Conservation (phyloP, 2,113 vertebrate species). For the Peromyscus maniculatus region DNA sequence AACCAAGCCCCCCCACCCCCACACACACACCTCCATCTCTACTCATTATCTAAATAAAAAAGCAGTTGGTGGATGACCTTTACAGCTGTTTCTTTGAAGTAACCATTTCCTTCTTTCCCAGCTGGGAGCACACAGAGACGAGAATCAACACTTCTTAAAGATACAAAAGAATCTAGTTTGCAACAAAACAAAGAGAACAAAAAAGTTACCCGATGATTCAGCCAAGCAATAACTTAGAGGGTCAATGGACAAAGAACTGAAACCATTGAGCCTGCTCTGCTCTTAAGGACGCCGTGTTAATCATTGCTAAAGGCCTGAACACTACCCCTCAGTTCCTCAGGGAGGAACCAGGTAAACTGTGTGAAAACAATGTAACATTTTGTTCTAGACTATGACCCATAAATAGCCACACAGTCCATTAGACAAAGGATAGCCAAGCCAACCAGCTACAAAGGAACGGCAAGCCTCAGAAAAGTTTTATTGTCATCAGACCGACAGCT, state of each 20-base stretch:
- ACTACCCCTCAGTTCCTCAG: not conserved
- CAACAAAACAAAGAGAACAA: constrained; percentile 21
- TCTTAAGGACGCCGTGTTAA: not conserved
- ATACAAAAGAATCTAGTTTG: constrained; percentile 14
- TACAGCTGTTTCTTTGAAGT: not conserved
- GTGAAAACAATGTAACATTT: constrained; percentile 25
- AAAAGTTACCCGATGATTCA: constrained; percentile 50
- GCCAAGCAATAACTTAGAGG: constrained; percentile 36
- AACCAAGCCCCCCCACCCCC: not conserved
- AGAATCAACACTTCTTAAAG: constrained; percentile 49
- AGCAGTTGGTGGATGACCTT: not conserved
- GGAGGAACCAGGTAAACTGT: constrained; percentile 29
- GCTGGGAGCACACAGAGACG: not conserved
- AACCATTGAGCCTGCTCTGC: not conserved
- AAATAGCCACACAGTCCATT: not conserved
- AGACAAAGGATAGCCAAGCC: constrained; percentile 2
- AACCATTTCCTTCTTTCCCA: not conserved
- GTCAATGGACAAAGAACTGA: not conserved
- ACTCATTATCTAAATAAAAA: not conserved
- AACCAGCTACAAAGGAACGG: not conserved
- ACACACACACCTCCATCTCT: not conserved
- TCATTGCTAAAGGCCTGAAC: not conserved
- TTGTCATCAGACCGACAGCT: not conserved
- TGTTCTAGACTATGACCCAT: constrained; percentile 19
- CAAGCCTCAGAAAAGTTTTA: not conserved